These are phyloP conservation scores for Lottia gigantea DNA, from an alignment of 2,888 invertebrate species.

Conservation along the genomic window DNA sequence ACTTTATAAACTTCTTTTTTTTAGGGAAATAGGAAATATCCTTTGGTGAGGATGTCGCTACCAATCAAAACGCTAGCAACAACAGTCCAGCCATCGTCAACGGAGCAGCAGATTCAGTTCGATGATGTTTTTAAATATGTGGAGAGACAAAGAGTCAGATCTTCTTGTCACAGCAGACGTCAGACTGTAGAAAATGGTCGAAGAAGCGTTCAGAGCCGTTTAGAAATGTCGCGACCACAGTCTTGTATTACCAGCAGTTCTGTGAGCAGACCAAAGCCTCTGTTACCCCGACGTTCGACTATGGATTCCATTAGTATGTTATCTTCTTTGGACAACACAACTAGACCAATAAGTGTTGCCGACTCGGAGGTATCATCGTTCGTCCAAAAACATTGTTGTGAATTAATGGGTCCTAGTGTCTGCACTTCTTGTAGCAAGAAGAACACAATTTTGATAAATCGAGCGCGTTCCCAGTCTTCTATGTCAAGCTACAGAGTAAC, in stretches of 20 bases:
- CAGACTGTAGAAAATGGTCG: slow-evolving; percentile 20
- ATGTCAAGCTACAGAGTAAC: slow-evolving; percentile 49
- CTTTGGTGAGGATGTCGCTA: background rate
- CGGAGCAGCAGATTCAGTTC: slow-evolving; percentile 15
- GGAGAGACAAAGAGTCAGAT: slow-evolving; percentile 22
- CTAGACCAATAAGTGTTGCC: background rate
- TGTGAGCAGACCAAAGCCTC: background rate
- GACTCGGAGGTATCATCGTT: background rate
- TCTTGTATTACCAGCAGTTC: background rate
- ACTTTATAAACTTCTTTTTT: no score
- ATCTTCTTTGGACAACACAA: background rate
- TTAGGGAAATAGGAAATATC: background rate
- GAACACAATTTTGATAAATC: slow-evolving; percentile 37
- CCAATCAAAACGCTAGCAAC: background rate
- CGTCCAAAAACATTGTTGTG: slow-evolving; percentile 39
- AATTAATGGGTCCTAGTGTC: slow-evolving; percentile 51
- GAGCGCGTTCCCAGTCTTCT: slow-evolving; percentile 37
- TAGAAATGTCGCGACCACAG: slow-evolving; percentile 3
- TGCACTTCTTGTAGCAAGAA: slow-evolving; percentile 55
- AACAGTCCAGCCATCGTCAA: background rate
- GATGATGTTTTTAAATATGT: slow-evolving; percentile 27
- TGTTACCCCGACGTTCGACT: background rate
- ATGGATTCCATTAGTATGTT: background rate
- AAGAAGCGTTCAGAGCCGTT: background rate
- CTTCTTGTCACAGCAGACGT: slow-evolving; percentile 22